A percentile compares a stretch with the other conserved stretches of the same genome.
Conservation (phyloP, 2,797 vertebrate species). For the Hapalemur alaotrensis region DNA sequence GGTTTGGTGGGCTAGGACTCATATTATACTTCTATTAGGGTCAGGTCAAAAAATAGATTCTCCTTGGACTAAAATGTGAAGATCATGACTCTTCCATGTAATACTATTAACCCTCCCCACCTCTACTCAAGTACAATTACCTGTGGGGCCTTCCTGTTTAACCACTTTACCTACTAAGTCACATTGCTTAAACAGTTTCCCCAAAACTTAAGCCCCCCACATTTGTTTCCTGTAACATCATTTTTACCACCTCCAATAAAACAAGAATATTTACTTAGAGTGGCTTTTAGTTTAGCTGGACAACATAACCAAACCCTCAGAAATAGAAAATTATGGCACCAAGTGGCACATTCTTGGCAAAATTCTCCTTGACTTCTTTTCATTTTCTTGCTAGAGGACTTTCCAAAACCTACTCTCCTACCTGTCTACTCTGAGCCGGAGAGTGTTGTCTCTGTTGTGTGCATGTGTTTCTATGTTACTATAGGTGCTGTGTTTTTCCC, state of each 20-base stretch:
- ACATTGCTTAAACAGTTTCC: not conserved
- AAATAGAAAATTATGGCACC: not conserved
- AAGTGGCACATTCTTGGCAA: not conserved
- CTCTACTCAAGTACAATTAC: not conserved
- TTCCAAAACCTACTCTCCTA: not conserved
- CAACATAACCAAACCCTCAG: not conserved
- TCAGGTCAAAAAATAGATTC: not conserved
- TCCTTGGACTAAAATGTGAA: not conserved
- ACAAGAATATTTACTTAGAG: not conserved
- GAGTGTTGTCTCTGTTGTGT: not conserved
- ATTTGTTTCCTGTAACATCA: not conserved
- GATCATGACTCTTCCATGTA: not conserved
- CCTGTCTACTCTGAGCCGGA: not conserved
- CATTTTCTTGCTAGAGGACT: not conserved
- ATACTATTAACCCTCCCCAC: not conserved
- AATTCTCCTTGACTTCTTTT: not conserved
- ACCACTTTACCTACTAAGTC: not conserved
- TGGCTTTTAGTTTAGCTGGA: not conserved
- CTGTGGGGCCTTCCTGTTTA: not conserved
- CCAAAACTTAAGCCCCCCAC: not conserved
- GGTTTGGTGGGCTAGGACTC: not conserved
- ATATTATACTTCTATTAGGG: not conserved
- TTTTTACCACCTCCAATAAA: not conserved
- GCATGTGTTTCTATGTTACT: accelerated
- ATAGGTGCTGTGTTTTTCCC: not conserved